Conservation (phyloP, 2,888 invertebrate genomes). For the Tillus elongatus region DNA sequence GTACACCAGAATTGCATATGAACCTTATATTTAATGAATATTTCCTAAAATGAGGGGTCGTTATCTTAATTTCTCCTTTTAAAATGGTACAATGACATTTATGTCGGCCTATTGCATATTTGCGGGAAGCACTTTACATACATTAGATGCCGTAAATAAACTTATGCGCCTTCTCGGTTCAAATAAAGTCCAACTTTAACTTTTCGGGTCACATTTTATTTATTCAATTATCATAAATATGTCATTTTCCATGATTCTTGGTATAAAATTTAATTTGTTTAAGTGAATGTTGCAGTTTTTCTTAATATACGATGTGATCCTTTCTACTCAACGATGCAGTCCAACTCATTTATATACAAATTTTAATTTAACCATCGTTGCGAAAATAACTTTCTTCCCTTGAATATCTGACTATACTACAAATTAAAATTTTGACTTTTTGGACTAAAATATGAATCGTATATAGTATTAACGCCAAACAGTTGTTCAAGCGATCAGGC, state of each 20-base stretch:
- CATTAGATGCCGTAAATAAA: conserved; percentile 39
- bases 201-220: conserved; percentile 40
- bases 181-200: conserved; percentile 38
- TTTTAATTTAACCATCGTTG: conserved; percentile 14
- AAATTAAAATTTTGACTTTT: too few species aligned
- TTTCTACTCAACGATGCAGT: conserved; percentile 11
- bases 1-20: too few species aligned
- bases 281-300: conserved; percentile 33
- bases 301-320: conserved; percentile 16
- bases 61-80: not conserved
- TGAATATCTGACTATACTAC: too few species aligned
- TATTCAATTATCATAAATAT: conserved; percentile 43
- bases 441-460: too few species aligned
- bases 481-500: too few species aligned
- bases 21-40: too few species aligned
- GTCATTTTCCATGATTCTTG: conserved; percentile 33
- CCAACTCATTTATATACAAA: conserved; percentile 14
- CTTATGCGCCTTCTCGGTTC: conserved; percentile 29
- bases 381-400: too few species aligned
- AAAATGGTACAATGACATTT: too few species aligned
- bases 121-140: conserved; percentile 38
- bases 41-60: too few species aligned
- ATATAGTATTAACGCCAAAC: too few species aligned
- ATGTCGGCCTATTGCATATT: too few species aligned
- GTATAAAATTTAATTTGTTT: conserved; percentile 40